Conservation (phyloP, 2,797 vertebrate species). For the Podarcis lilfordi region DNA sequence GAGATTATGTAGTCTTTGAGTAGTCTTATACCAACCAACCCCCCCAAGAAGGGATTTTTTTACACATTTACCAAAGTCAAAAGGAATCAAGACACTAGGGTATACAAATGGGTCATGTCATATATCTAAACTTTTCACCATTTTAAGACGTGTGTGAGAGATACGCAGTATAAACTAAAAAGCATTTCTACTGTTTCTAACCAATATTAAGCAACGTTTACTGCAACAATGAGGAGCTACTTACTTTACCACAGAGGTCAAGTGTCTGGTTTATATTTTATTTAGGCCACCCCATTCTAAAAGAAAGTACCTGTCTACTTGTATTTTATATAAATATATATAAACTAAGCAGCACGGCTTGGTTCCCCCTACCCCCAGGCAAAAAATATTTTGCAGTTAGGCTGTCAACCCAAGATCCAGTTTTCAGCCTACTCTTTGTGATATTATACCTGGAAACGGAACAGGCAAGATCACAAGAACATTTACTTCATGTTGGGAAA, state of each 20-base stretch:
- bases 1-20: background rate
- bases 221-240: too few species aligned
- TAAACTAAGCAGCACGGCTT: background rate
- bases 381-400: background rate
- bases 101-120: background rate
- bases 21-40: background rate
- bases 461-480: background rate
- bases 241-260: background rate
- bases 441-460: background rate
- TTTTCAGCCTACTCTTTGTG: background rate
- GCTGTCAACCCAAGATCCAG: background rate
- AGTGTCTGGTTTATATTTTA: slow-evolving; percentile 8
- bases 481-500: background rate
- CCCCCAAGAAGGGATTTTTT: background rate
- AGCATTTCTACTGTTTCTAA: background rate
- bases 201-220: background rate
- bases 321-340: background rate
- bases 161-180: background rate
- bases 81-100: background rate
- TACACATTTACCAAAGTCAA: background rate
- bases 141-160: background rate
- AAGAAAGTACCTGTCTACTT: background rate
- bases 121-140: background rate
- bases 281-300: background rate
- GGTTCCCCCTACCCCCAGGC: background rate